Base-by-base conservation (phyloP, 2,888 invertebrate species). In the Euzophera pinguis region DNA sequence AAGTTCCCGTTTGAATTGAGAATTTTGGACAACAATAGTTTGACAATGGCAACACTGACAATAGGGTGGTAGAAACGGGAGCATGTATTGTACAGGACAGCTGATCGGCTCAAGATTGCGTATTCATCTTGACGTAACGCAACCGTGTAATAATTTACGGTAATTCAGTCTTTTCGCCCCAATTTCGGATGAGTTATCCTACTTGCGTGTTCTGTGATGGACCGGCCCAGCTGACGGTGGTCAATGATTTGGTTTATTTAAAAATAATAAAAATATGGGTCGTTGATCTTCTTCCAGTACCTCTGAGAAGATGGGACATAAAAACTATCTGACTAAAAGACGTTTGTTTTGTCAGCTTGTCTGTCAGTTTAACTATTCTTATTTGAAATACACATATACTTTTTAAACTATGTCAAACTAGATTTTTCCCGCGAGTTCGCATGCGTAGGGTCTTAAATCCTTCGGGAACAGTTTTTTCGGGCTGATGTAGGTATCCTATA, bases 1-100 rank as follows among this genome's bases (percentile, higher is more conserved):
- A 87, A 87, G 85, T 85, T 73, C 78, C 78, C 74, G 74, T 73
- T 71, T 69, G 75, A 74, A 68, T 69, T 67, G 63, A 71, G 72
- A 76, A 78, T 79, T 77, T 69, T 67, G 59, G 84, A 71, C 67
- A 81, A 86, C 86, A 86, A 87, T 81, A 53, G 64, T 57, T 57
- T 64, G 54, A 82, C 82, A 84, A 84, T 75, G 58, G 69, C 43
- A 54, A 53, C 53, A 65, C 64, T 74, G 80, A 83, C 84, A 84
- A 84, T 81, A 62, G 83, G 75, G 63, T 63, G 62, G 65, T 69
- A 66, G 69, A 69, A 85, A 83, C 74, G 76, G 81, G 85, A 84
- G 78, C 84, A 79, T 52, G 57, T 60, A 71, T 84, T 82, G 82
- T 82, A 45, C n/a, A 29, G 54, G 61, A 81, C 86, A 87, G 86